Percentiles rank a stretch among this genome's conserved stretches.
Conservation (phyloP, 2,797 vertebrate genomes). For the Leptodactylus fallax region DNA sequence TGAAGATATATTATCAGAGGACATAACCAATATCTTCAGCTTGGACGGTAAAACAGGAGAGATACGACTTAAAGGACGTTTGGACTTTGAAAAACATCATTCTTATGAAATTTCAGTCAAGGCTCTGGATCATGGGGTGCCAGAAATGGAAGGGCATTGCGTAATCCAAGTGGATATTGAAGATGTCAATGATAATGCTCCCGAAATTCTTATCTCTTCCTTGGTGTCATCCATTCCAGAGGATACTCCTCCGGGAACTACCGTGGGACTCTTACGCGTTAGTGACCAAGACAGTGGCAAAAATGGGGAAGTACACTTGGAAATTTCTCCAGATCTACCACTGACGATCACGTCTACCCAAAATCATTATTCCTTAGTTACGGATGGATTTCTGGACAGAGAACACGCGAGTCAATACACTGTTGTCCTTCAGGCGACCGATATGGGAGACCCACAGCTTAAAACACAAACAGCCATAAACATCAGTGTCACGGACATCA, state of each 20-base stretch:
- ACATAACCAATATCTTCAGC: constrained; percentile 24
- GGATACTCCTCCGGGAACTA: constrained; percentile 78
- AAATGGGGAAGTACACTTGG: constrained; percentile 86
- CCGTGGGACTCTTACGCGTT: constrained; percentile 69
- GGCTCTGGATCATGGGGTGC: constrained; percentile 88
- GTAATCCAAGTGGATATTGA: constrained; percentile 86
- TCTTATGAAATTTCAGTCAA: constrained; percentile 73
- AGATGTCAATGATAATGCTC: constrained; percentile 83
- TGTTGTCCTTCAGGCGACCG: constrained; percentile 84
- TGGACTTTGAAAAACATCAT: constrained; percentile 89
- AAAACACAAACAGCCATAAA: constrained; percentile 81
- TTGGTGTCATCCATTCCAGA: constrained; percentile 81
- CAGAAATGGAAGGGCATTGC: constrained; percentile 94
- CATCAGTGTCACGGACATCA: constrained; percentile 91
- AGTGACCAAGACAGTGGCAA: constrained; percentile 70
- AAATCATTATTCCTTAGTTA: constrained; percentile 89
- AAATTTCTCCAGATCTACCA: constrained; percentile 70
- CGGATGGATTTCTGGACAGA: constrained; percentile 82
- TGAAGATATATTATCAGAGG: constrained; percentile 66
- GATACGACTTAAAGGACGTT: constrained; percentile 79
- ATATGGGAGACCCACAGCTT: constrained; percentile 85
- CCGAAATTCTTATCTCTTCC: constrained; percentile 73
- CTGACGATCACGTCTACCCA: constrained; percentile 86
- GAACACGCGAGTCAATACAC: constrained; percentile 83
- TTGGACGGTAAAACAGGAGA: constrained; percentile 68